Evolutionary conservation across 2,888 invertebrate genomes (phyloP), one percentile per base, ranked within the genome.

Genomic region (Sepioteuthis lessoniana): DNA sequence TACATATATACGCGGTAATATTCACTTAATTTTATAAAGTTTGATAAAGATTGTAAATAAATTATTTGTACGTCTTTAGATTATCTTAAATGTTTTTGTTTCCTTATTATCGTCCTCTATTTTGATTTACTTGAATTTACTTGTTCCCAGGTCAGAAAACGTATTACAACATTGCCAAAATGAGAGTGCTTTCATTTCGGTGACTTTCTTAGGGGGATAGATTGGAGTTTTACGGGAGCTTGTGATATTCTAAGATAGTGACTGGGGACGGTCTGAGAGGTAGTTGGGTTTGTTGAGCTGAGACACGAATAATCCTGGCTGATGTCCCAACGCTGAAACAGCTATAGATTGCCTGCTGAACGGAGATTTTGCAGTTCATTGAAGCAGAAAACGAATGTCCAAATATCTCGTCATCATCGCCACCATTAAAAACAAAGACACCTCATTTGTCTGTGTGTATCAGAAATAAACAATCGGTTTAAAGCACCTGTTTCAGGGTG

Each of bases 351-450:
- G 35, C 16, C 76, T 13, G 35, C 76, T 76, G 16, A 76, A 76
- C n/a, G n/a, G 35, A 35, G 35, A n/a, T 35, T n/a, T 76, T 76
- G 13, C 76, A 76, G 76, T 76, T 76, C 76, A 35, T n/a, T 76
- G 76, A 76, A 76, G n/a, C 76, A 76, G 76, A 76, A 76, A 76
- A 76, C 76, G 76, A 76, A 76, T 76, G n/a, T 19, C n/a, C n/a
- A 35, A 76, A 76, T 76, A 76, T 10, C 76, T 76, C 76, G 35
- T 76, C 76, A 76, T 76, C 76, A 76, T 16, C 8, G 10, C n/a
- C 13, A 35, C 76, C n/a, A 76, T 35, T n/a, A 76, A 35, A 76
- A 76, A 35, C n/a, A 16, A 76, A 16, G 76, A 76, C 76, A 55
- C 55, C 25, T 4, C 21, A 55, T 55, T 55, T 19, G 35, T 2